A percentile compares a stretch with the other conserved stretches of the same genome.
Evolutionary conservation across 1,140 invertebrate genomes (phyloP).

Genomic region (Camponotus vicinus): DNA sequence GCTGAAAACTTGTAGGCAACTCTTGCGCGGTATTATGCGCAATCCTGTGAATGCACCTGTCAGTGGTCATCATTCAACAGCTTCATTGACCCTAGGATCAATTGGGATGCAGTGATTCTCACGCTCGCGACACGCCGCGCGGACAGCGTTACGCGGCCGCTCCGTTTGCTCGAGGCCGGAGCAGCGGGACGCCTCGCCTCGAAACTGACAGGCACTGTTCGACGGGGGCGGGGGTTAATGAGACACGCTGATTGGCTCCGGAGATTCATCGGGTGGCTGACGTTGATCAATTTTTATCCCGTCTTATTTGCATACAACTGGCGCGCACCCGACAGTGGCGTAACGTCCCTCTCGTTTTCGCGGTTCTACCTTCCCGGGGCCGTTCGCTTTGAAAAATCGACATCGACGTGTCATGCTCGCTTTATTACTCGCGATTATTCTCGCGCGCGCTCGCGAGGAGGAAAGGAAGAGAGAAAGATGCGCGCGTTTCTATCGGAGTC

Average conservation of each 20-base stretch:
- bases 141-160: conserved; percentile 23
- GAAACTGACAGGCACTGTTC: conserved; percentile 74
- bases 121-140: conserved; percentile 68
- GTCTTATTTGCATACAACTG: conserved; percentile 79
- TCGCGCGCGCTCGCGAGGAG: no score
- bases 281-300: conserved; percentile 80
- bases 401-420: conserved; percentile 17
- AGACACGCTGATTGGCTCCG: conserved; percentile 79
- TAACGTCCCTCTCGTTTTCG: conserved; percentile 47
- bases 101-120: conserved; percentile 81
- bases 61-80: conserved; percentile 81
- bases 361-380: background rate
- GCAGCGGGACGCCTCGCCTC: conserved; percentile 43
- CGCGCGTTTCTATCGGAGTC: background rate
- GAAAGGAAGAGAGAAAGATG: no score
- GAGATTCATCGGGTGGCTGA: conserved; percentile 78
- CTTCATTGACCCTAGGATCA: conserved; percentile 82
- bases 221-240: conserved; percentile 79
- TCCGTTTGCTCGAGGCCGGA: conserved; percentile 13
- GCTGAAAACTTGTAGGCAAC: conserved; percentile 73
- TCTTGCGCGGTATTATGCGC: conserved; percentile 69
- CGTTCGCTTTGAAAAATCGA: conserved; percentile 35
- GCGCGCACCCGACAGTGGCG: conserved; percentile 72
- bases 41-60: conserved; percentile 80
- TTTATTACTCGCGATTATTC: conserved; percentile 34